Evolutionary conservation across 2,888 invertebrate genomes (phyloP), one percentile per base, ranked within the genome.

Genomic region (Agrotis exclamationis): DNA sequence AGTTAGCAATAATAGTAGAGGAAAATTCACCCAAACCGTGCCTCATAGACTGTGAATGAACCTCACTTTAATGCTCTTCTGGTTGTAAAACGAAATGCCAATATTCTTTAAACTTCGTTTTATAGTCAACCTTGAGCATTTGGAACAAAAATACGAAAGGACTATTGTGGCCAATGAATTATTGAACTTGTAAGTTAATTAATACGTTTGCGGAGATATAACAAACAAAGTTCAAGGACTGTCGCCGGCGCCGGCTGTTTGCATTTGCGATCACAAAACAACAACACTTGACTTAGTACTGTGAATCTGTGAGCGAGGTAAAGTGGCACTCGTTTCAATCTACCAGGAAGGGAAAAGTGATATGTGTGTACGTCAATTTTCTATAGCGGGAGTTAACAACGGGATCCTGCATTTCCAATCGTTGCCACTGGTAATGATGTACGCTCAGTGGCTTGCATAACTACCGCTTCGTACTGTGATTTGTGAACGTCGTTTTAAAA

Each of bases 321-420:
- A 63, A 63, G 24, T 60, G 58, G n/a, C n/a, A n/a, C 39, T 67
- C 56, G 62, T 77, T 72, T 74, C 63, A 18, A 57, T 73, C 47
- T 69, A 86, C 87, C 84, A 87, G 88, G 87, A 87, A 89, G 84
- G 83, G 76, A 84, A 81, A 84, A 78, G 72, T 80, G 82, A 80
- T 71, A 65, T 64, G 73, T 70, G 59, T 70, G 60, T 79, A 68
- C 76, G 74, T 83, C 85, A 83, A 85, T 85, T 82, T 85, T 82
- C 84, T 82, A 71, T 87, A 90, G 87, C 91, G 89, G 90, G 82
- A 85, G 75, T 83, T 82, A 80, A 82, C 74, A 90, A 88, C 91
- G 88, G 89, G 87, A 88, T 86, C 86, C 84, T 87, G 88, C 84
- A 84, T 87, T 88, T 87, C 84, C 87, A 85, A 87, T 88, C 86